phyloP scores from a whole-genome alignment of 1,140 invertebrate species.

The Orius insidiosus region DNA sequence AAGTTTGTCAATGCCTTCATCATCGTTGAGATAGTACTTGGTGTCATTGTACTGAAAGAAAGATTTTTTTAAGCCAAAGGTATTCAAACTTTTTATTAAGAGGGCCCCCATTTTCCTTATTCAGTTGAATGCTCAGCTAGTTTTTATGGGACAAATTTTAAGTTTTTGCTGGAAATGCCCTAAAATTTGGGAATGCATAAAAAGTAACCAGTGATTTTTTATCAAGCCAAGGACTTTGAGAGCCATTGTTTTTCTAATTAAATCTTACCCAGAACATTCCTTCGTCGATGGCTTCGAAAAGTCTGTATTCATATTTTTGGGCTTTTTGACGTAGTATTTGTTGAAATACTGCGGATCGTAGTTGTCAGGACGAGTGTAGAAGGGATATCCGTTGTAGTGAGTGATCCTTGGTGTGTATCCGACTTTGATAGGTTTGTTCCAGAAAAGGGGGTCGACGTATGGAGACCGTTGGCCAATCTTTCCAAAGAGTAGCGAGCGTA shows the following conservation, averaged over 20 bases:
- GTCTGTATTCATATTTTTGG: conserved; percentile 8
- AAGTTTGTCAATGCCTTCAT: conserved; percentile 4
- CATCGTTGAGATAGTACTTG: background rate
- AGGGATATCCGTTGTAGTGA: conserved; percentile 10
- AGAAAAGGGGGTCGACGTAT: conserved; percentile 37
- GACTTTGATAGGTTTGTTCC: conserved; percentile 29
- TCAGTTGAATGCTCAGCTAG: too few relatives aligned
- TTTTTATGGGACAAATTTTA: background rate
- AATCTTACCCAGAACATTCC: background rate
- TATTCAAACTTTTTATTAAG: background rate
- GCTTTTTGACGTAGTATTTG: conserved; percentile 5
- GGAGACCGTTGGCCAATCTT: conserved; percentile 42
- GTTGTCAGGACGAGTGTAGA: conserved; percentile 12
- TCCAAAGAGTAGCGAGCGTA: conserved; percentile 48
- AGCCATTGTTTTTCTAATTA: background rate
- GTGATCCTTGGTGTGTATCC: conserved; percentile 17
- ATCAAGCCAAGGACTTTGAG: background rate
- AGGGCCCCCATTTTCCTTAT: too few relatives aligned
- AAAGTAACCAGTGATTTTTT: background rate
- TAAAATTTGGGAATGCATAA: background rate
- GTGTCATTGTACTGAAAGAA: conserved; percentile 28
- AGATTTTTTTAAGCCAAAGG: background rate
- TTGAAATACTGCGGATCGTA: background rate
- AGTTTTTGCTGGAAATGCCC: background rate
- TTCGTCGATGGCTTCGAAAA: conserved; percentile 11